Percentiles rank a stretch among this genome's conserved stretches.
Conservation (phyloP, 1,140 invertebrate genomes). For the Neuroterus valhalla region DNA sequence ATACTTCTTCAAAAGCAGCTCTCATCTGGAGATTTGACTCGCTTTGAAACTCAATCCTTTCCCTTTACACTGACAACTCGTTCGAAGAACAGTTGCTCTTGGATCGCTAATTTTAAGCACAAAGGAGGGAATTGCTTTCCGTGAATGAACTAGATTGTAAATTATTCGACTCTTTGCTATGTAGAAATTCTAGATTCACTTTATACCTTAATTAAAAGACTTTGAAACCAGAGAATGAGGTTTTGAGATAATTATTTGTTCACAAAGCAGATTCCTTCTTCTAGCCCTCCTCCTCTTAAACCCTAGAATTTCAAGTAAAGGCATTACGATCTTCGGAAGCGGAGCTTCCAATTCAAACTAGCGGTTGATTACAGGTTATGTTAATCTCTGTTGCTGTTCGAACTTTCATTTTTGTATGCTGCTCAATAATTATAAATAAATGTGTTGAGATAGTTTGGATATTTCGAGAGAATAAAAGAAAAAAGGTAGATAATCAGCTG, state of each 20-base stretch:
- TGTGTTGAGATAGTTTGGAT: no score
- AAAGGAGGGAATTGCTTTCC: slow-evolving; percentile 10
- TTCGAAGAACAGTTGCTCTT: slow-evolving; percentile 19
- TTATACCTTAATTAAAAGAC: slow-evolving; percentile 22
- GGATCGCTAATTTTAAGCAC: slow-evolving; percentile 18
- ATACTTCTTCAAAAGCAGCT: slow-evolving; percentile 13
- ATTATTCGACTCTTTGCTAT: slow-evolving; percentile 14
- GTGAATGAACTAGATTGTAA: slow-evolving; percentile 26
- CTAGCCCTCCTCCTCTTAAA: no score
- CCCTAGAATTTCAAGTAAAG: no score
- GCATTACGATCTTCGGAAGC: no score
- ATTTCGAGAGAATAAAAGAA: no score
- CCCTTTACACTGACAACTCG: neutral
- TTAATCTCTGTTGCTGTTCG: no score
- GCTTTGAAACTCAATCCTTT: slow-evolving; percentile 25
- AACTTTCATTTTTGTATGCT: no score
- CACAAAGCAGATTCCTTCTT: neutral
- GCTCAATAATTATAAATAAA: no score
- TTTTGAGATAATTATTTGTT: neutral
- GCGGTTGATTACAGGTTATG: no score
- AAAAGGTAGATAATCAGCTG: no score
- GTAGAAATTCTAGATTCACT: slow-evolving; percentile 18
- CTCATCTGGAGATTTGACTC: slow-evolving; percentile 19
- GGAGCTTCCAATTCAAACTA: no score
- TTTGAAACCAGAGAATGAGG: no score